Evolutionary conservation across 1,140 invertebrate species (phyloP).

Genomic region (Adoxophyes honmai): DNA sequence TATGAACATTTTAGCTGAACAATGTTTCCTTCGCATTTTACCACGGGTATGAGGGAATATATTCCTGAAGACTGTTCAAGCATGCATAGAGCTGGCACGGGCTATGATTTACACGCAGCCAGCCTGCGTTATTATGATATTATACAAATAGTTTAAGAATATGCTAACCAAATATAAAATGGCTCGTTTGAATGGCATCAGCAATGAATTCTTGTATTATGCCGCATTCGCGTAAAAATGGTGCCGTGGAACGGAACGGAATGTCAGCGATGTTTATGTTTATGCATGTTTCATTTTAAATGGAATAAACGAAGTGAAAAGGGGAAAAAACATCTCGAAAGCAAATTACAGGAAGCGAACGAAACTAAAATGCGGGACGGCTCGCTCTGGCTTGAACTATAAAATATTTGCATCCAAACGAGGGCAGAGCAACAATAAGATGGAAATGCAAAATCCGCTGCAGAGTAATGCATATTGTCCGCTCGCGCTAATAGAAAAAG

Average conservation of each 20-base stretch:
- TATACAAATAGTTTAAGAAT: slow-evolving; percentile 6
- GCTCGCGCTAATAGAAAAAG: slow-evolving; percentile 26
- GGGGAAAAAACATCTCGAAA: slow-evolving; percentile 31
- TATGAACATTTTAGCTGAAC: neutral
- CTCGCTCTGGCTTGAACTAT: slow-evolving; percentile 44
- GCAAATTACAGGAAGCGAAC: slow-evolving; percentile 52
- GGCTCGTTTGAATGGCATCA: neutral
- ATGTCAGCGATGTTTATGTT: slow-evolving; percentile 19
- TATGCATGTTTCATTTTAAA: slow-evolving; percentile 32
- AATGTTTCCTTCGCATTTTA: slow-evolving; percentile 9
- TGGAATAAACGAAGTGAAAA: slow-evolving; percentile 35
- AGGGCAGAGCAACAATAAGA: slow-evolving; percentile 52
- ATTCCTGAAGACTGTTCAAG: slow-evolving; percentile 8
- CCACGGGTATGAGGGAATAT: slow-evolving; percentile 1
- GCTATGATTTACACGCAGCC: neutral
- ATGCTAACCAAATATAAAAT: neutral
- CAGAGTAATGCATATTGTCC: slow-evolving; percentile 38
- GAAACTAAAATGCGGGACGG: slow-evolving; percentile 42
- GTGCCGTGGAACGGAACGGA: neutral
- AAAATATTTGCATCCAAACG: slow-evolving; percentile 64
- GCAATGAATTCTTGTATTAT: neutral
- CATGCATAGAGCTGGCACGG: slow-evolving; percentile 5
- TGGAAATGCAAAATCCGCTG: slow-evolving; percentile 47
- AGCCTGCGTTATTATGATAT: slow-evolving; percentile 5
- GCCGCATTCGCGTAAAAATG: neutral